Conservation (phyloP, 2,113 vertebrate genomes). For the Oryzias melastigma region DNA sequence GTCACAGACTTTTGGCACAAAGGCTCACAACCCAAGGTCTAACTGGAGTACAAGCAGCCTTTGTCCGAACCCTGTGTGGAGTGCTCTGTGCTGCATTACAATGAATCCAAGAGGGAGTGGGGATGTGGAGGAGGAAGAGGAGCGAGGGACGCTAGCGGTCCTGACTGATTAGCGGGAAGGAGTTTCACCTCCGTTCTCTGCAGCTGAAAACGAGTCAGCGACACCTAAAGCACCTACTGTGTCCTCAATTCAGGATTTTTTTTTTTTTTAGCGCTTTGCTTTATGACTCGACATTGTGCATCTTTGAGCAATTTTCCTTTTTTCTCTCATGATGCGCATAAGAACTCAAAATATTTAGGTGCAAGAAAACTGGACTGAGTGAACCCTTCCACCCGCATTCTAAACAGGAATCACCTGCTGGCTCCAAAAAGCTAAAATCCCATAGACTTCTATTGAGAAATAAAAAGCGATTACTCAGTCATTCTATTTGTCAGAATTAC, state of each 20-base stretch:
- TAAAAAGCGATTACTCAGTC: too few species aligned
- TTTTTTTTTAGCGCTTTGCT: not conserved
- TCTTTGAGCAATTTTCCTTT: too few species aligned
- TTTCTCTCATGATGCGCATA: too few species aligned
- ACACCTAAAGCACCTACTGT: not conserved
- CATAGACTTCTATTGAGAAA: too few species aligned
- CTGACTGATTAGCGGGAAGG: constrained; percentile 56
- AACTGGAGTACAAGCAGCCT: constrained; percentile 65
- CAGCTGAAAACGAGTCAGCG: constrained; percentile 29
- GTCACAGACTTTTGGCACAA: constrained; percentile 68
- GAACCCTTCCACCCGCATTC: too few species aligned
- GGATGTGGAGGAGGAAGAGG: constrained; percentile 12
- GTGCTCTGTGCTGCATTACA: constrained; percentile 69
- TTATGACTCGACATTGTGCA: too few species aligned
- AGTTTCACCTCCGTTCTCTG: constrained; percentile 35
- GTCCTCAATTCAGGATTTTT: not conserved
- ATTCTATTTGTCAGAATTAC: too few species aligned
- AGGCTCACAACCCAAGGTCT: constrained; percentile 66
- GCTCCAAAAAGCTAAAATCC: too few species aligned
- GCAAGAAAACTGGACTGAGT: too few species aligned
- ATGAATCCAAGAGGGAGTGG: constrained; percentile 54
- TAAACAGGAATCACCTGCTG: too few species aligned
- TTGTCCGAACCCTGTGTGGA: constrained; percentile 69
- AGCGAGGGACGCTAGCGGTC: constrained; percentile 34
- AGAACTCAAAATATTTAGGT: too few species aligned